phyloP scores from a whole-genome alignment of 2,113 vertebrate species.

The Hippoglossus stenolepis region DNA sequence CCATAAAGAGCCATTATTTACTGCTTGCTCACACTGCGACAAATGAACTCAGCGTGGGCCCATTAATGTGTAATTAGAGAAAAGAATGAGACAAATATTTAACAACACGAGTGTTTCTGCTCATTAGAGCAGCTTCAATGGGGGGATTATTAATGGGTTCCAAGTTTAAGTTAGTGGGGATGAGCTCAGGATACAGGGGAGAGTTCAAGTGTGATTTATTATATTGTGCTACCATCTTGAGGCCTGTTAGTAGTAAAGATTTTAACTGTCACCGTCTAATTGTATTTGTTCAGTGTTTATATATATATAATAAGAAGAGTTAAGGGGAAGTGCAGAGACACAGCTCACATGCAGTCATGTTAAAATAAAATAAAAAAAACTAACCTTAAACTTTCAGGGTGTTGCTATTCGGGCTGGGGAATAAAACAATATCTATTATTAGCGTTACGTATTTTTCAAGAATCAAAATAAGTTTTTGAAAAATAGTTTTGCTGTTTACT shows the following conservation, averaged over 20 bases:
- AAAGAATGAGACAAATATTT: conserved; percentile 72
- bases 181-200: conserved; percentile 26
- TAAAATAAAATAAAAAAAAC: too few relatives aligned
- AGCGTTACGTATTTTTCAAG: too few relatives aligned
- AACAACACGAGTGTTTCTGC: conserved; percentile 54
- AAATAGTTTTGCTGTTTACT: too few relatives aligned
- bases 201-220: conserved; percentile 21
- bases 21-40: conserved; percentile 59
- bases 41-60: conserved; percentile 70
- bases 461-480: too few relatives aligned
- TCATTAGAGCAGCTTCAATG: conserved; percentile 57
- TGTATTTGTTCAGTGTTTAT: not conserved
- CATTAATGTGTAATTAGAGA: conserved; percentile 78
- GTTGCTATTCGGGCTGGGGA: too few relatives aligned
- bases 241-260: not conserved
- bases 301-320: not conserved
- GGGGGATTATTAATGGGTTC: conserved; percentile 43
- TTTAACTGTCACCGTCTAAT: not conserved
- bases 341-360: not conserved
- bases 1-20: conserved; percentile 70
- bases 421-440: too few relatives aligned
- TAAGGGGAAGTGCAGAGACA: not conserved
- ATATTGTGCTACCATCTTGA: not conserved
- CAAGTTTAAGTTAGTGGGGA: conserved; percentile 15
- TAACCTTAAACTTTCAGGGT: too few relatives aligned